Evolutionary conservation across 2,888 invertebrate genomes (phyloP).

Genomic region (Halocaridina rubra): DNA sequence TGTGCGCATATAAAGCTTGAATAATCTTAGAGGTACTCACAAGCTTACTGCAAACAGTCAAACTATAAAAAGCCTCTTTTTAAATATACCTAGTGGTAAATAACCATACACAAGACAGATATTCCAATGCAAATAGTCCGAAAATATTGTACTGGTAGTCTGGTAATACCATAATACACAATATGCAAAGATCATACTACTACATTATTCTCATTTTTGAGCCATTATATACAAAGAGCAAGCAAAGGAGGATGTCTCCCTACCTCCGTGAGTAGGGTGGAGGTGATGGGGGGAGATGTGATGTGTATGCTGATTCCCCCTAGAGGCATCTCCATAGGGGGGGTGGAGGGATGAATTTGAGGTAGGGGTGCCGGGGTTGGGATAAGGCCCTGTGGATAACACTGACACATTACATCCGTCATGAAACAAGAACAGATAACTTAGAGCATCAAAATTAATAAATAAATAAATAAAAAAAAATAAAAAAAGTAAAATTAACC

Average conservation of each 20-base stretch:
- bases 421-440: not conserved
- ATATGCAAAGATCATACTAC: too few relatives aligned
- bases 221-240: too few relatives aligned
- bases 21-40: too few relatives aligned
- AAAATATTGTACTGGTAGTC: too few relatives aligned
- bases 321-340: not conserved
- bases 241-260: constrained; percentile 3
- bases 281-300: constrained; percentile 16
- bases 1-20: too few relatives aligned
- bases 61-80: too few relatives aligned
- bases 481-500: not conserved
- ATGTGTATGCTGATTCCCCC: not conserved
- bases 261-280: constrained; percentile 17
- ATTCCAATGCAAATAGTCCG: too few relatives aligned
- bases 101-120: too few relatives aligned
- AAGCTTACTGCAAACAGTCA: too few relatives aligned
- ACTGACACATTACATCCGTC: not conserved
- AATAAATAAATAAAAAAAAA: not conserved
- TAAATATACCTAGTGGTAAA: too few relatives aligned
- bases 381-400: constrained; percentile 8
- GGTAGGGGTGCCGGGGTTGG: constrained; percentile 1
- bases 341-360: not conserved
- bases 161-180: too few relatives aligned
- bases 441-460: not conserved
- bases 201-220: too few relatives aligned